Percentiles rank a stretch among this genome's conserved stretches.
These are phyloP conservation scores for Lasioglossum morio DNA, from an alignment of 2,888 invertebrate genomes.

Conservation along the genomic window DNA sequence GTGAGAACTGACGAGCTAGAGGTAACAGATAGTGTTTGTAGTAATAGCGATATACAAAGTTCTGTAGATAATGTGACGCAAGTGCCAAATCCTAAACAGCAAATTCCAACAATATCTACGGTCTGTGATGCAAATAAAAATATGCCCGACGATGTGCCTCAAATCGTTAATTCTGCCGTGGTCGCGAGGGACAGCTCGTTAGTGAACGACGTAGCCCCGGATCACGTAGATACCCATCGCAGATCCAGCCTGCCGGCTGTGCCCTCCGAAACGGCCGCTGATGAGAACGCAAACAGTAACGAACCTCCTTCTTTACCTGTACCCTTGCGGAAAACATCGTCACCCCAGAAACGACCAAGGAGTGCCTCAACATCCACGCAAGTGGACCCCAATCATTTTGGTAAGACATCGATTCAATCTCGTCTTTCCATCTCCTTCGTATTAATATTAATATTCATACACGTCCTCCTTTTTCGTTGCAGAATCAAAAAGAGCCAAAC, in stretches of 20 bases:
- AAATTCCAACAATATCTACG: slow-evolving; percentile 90
- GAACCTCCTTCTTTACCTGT: slow-evolving; percentile 83
- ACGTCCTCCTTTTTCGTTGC: slow-evolving; percentile 7
- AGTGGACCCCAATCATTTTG: slow-evolving; percentile 94
- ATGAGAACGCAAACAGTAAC: slow-evolving; percentile 77
- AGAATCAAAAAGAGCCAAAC: slow-evolving; percentile 82
- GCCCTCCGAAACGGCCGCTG: slow-evolving; percentile 78
- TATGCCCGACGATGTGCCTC: slow-evolving; percentile 83
- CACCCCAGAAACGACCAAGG: slow-evolving; percentile 90
- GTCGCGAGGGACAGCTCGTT: slow-evolving; percentile 78
- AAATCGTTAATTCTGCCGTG: slow-evolving; percentile 82
- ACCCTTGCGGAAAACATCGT: slow-evolving; percentile 82
- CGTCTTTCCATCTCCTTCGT: neutral
- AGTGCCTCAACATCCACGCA: slow-evolving; percentile 93
- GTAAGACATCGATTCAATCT: slow-evolving; percentile 83
- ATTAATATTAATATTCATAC: neutral
- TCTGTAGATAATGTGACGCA: slow-evolving; percentile 83
- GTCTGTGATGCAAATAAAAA: slow-evolving; percentile 89
- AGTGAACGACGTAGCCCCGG: slow-evolving; percentile 74
- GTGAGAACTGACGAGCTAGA: slow-evolving; percentile 77
- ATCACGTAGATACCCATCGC: slow-evolving; percentile 84
- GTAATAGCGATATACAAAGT: slow-evolving; percentile 82
- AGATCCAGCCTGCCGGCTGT: slow-evolving; percentile 88
- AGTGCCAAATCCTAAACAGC: slow-evolving; percentile 84
- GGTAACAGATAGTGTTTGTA: slow-evolving; percentile 82